Evolutionary conservation across 2,113 vertebrate genomes (phyloP), one percentile per base, ranked within the genome.

Genomic region (Ailuropoda melanoleuca): DNA sequence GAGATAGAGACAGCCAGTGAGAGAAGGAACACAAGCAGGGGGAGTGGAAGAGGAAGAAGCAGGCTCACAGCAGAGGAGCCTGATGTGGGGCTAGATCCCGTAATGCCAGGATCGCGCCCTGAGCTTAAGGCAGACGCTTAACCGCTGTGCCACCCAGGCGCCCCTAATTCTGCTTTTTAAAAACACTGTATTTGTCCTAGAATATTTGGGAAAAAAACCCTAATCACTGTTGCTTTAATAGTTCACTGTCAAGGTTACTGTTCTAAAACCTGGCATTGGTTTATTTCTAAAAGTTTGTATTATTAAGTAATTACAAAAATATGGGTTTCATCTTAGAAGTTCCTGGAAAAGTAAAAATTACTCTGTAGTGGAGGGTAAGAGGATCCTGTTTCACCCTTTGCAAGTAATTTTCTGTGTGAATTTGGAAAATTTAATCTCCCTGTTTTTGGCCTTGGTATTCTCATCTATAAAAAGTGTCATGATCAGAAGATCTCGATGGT

Each of bases 241-340:
- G 21, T 95, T 96, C 46, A 92, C 21, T 78, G 10, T 82, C 39
- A 83, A 91, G 29, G 24, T 93, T 86, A 93, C 29, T 97, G 80
- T 53, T 83, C 58, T 60, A 95, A 97, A 92, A n/a, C 70, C 31
- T 96, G 55, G 53, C 48, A 91, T 43, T 77, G 2, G 10, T 88
- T 91, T 80, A 91, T 83, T 82, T 95, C 55, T 92, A 55, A 96
- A 92, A 46, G 83, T 94, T 68, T 89, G 17, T 62, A 53, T 87
- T 89, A 56, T 68, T 89, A 70, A 46, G 31, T 96, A 95, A 95
- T 89, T 85, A 48, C 3, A 93, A 89, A 97, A 97, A 81, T 90
- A 23, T 92, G 31, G 1, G 68, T 87, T 95, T 84, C 56, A 48
- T 93, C 18, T 91, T 70, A 82, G 23, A 88, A 84, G 46, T 75